Base-by-base conservation (phyloP, 1,140 invertebrate species). In the Drosophila simulans region DNA sequence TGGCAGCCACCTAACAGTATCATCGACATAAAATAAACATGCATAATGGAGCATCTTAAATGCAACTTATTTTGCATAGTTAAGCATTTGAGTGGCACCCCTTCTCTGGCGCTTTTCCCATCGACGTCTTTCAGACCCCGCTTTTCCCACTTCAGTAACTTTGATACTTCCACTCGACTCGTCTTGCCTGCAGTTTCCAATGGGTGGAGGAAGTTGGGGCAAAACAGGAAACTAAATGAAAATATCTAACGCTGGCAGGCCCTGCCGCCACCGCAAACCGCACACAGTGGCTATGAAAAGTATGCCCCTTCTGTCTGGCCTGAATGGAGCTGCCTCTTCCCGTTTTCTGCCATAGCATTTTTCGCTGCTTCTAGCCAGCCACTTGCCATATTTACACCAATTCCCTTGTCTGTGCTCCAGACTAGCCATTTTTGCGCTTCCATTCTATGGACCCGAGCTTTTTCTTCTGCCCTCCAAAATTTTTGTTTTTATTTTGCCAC, bases 321-420 rank as follows among this genome's bases (percentile, higher is more conserved):
- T 66, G 72, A 69, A 77, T 75, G 55, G 58, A 56, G 39, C 58
- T 73, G 42, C 42, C 20, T 35, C 42, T 1, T 10, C 17, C 35
- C 40, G 10, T 39, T 54, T 53, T 46, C 51, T 49, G 20, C 55
- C 42, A 27, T 5, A 35, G 35, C 62, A 43, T 64, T 74, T 76
- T 69, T 31, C 54, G 55, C 55, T 17, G 20, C 66, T 69, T 5
- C 27, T 55, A 72, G 56, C 54, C 68, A 78, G 83, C 82, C 78
- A 86, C 83, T 86, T 88, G 78, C 82, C 82, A 82, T 86, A 88
- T 86, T 79, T 88, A 88, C 82, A 86, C 78, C 83, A 88, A 86
- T 86, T 86, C 82, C 82, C 83, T 82, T 75, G 82, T 85, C 77
- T 80, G 81, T 66, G 27, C 22, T 17, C 51, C 64, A 39, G 51